These are phyloP conservation scores for Drosophila pseudotalamancana DNA, from an alignment of 2,888 invertebrate genomes.

Conservation along the genomic window DNA sequence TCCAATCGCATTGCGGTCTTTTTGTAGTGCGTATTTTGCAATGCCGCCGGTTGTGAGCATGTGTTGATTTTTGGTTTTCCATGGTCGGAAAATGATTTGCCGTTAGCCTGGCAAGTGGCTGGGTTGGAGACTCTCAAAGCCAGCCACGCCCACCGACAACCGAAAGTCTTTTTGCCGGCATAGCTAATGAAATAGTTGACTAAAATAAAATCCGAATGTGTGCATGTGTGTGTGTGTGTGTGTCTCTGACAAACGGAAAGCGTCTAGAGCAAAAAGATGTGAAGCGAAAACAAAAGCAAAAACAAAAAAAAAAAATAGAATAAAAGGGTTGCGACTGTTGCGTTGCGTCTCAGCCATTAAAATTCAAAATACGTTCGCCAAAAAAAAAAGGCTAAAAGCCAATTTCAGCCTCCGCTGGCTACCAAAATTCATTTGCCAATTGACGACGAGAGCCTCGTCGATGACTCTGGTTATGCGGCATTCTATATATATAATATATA, in stretches of 20 bases:
- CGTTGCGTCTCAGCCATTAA: conserved; percentile 56
- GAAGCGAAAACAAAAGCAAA: no score
- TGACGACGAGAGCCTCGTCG: conserved; percentile 29
- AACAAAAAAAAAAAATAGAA: conserved; percentile 4
- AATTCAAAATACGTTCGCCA: conserved; percentile 75
- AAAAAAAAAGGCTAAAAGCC: conserved; percentile 76
- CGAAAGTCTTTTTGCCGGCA: conserved; percentile 42
- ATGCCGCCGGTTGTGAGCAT: conserved; percentile 36
- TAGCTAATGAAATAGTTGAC: conserved; percentile 71
- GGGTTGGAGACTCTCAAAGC: conserved; percentile 8
- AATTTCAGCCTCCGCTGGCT: conserved; percentile 73
- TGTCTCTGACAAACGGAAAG: conserved; percentile 39
- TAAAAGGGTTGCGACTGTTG: conserved; percentile 55
- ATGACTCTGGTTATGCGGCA: conserved; percentile 4
- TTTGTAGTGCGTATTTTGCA: conserved; percentile 54
- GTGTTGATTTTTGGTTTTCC: conserved; percentile 48
- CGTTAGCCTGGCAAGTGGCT: background rate
- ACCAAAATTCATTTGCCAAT: conserved; percentile 74
- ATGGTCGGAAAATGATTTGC: background rate
- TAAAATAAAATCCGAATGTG: conserved; percentile 32
- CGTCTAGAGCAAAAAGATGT: no score
- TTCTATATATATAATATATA: background rate
- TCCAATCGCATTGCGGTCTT: conserved; percentile 75
- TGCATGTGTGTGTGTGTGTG: conserved; percentile 8
- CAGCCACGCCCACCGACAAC: conserved; percentile 7